Evolutionary conservation across 2,888 invertebrate species (phyloP).

Genomic region (Ectemnius lituratus): DNA sequence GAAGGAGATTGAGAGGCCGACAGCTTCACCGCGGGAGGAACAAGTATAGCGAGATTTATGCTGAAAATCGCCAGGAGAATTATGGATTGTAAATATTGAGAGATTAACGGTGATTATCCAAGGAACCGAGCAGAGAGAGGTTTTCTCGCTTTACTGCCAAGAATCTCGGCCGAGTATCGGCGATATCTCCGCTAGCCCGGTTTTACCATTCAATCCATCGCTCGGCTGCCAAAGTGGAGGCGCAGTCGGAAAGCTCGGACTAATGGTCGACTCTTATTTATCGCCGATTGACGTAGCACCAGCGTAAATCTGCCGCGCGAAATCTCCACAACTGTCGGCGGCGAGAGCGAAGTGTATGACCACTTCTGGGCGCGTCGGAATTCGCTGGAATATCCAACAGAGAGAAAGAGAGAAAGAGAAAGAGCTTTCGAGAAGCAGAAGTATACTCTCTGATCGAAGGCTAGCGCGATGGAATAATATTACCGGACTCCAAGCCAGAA

Average conservation of each 20-base stretch:
- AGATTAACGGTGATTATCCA: constrained; percentile 36
- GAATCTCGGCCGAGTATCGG: constrained; percentile 8
- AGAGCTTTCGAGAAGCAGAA: constrained; percentile 22
- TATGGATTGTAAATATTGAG: constrained; percentile 32
- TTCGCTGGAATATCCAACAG: no score
- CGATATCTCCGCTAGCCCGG: constrained; percentile 2
- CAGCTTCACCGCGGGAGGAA: constrained; percentile 10
- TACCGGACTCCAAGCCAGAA: no score
- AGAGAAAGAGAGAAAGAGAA: not conserved
- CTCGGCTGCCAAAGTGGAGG: no score
- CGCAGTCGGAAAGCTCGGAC: no score
- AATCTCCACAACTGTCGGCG: no score
- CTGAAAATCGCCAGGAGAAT: constrained; percentile 5
- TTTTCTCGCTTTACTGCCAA: constrained; percentile 9
- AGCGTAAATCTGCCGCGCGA: no score
- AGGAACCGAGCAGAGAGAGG: constrained; percentile 14
- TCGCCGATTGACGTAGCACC: no score
- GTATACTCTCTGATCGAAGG: constrained; percentile 20
- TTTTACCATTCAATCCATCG: no score
- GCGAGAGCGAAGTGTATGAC: no score
- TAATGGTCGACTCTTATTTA: no score
- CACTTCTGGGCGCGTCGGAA: no score
- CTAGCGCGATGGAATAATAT: constrained; percentile 9
- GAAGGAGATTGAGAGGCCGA: constrained; percentile 7
- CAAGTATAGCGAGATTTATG: constrained; percentile 21